These are phyloP conservation scores for Hydrolagus affinis DNA, from an alignment of 2,113 vertebrate genomes.

Conservation along the genomic window DNA sequence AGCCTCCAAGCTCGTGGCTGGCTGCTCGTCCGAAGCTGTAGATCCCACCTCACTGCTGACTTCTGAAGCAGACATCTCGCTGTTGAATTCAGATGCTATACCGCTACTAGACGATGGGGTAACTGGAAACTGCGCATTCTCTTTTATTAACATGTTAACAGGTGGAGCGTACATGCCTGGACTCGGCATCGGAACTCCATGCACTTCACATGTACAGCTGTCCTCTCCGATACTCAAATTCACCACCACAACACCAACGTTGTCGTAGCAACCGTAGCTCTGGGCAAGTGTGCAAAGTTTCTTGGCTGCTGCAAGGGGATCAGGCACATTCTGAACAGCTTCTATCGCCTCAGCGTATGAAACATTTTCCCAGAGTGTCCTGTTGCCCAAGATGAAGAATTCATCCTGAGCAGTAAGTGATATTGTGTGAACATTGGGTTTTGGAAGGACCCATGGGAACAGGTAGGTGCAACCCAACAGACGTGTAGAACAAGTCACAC, in stretches of 20 bases:
- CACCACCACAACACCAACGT: slow-evolving; percentile 78
- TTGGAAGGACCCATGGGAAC: slow-evolving; percentile 84
- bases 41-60: slow-evolving; percentile 93
- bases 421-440: slow-evolving; percentile 74
- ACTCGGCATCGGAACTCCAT: slow-evolving; percentile 51
- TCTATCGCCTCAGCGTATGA: slow-evolving; percentile 73
- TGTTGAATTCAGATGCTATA: slow-evolving; percentile 80
- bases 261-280: slow-evolving; percentile 91
- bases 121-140: slow-evolving; percentile 51
- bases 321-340: slow-evolving; percentile 68
- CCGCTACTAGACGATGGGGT: slow-evolving; percentile 79
- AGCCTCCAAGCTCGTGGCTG: slow-evolving; percentile 52
- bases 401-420: slow-evolving; percentile 79
- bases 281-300: slow-evolving; percentile 88
- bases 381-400: slow-evolving; percentile 84
- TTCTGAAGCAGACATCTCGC: slow-evolving; percentile 85
- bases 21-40: slow-evolving; percentile 85
- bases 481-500: slow-evolving; percentile 91
- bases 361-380: slow-evolving; percentile 78
- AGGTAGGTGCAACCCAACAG: slow-evolving; percentile 90
- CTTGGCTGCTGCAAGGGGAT: slow-evolving; percentile 80
- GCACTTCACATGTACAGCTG: slow-evolving; percentile 77
- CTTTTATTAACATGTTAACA: slow-evolving; percentile 46
- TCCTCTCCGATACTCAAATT: slow-evolving; percentile 74
- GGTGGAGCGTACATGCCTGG: slow-evolving; percentile 52